Evolutionary conservation across 1,140 invertebrate genomes (phyloP).

Genomic region (Anastrepha ludens): DNA sequence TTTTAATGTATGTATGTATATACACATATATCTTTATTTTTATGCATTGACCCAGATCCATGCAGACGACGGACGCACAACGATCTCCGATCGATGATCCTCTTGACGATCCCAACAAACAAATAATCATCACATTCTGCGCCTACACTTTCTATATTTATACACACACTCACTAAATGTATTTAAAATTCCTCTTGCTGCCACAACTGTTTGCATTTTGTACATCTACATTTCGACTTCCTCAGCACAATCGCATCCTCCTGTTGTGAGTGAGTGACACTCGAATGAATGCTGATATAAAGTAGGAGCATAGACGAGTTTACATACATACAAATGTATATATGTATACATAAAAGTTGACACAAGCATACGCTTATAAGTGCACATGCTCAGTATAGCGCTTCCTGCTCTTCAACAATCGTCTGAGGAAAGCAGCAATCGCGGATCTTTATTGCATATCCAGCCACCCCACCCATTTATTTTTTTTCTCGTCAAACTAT

Average conservation of each 20-base stretch:
- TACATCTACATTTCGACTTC: background rate
- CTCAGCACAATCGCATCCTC: slow-evolving; percentile 36
- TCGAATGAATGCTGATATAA: background rate
- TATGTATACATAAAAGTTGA: background rate
- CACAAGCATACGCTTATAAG: background rate
- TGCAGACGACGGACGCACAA: slow-evolving; percentile 8
- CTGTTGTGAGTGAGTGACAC: background rate
- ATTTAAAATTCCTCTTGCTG: slow-evolving; percentile 37
- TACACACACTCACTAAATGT: slow-evolving; percentile 8
- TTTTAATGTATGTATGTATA: too few species aligned
- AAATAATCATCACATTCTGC: slow-evolving; percentile 7
- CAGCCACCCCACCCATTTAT: slow-evolving; percentile 20
- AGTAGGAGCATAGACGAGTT: too few species aligned
- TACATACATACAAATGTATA: background rate
- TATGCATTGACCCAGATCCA: slow-evolving; percentile 34
- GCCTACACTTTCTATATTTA: slow-evolving; percentile 47
- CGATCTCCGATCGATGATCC: background rate
- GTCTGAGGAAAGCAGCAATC: background rate
- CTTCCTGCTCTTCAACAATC: slow-evolving; percentile 39
- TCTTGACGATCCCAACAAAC: background rate
- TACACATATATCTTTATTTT: slow-evolving; percentile 11
- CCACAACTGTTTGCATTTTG: slow-evolving; percentile 29
- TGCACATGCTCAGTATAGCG: background rate
- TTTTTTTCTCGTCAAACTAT: background rate
- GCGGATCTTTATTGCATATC: slow-evolving; percentile 44